phyloP scores from a whole-genome alignment of 2,888 invertebrate genomes.

The Eilema caniola region DNA sequence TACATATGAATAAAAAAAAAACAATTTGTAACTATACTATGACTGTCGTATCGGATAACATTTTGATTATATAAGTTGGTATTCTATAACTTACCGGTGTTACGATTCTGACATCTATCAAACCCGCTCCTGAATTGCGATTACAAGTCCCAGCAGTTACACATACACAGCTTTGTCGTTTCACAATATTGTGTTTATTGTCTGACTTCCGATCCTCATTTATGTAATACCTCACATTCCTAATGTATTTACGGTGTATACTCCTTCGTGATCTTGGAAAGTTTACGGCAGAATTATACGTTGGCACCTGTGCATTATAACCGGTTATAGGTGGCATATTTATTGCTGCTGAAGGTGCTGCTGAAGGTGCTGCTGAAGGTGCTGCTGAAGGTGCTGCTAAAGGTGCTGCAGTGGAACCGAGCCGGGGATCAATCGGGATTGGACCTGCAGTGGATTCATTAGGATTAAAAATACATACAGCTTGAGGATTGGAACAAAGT shows the following conservation, averaged over 20 bases:
- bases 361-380: constrained; percentile 58
- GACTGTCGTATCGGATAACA: too few species aligned
- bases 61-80: not conserved
- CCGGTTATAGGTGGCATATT: constrained; percentile 68
- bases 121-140: constrained; percentile 80
- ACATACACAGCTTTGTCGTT: constrained; percentile 79
- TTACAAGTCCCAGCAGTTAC: constrained; percentile 68
- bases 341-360: constrained; percentile 63
- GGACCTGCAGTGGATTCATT: constrained; percentile 78
- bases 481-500: constrained; percentile 77
- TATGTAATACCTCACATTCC: constrained; percentile 35
- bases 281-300: constrained; percentile 69
- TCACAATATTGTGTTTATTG: constrained; percentile 63
- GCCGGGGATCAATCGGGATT: constrained; percentile 80
- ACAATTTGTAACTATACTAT: too few species aligned
- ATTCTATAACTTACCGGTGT: constrained; percentile 78
- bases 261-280: constrained; percentile 66
- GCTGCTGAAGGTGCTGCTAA: constrained; percentile 62
- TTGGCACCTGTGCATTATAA: constrained; percentile 70
- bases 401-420: constrained; percentile 69
- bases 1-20: too few species aligned
- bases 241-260: constrained; percentile 2
- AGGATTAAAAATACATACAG: constrained; percentile 80
- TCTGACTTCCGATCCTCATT: constrained; percentile 30
- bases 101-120: constrained; percentile 88